phyloP scores from a whole-genome alignment of 2,797 vertebrate genomes.

The Chelmon rostratus region DNA sequence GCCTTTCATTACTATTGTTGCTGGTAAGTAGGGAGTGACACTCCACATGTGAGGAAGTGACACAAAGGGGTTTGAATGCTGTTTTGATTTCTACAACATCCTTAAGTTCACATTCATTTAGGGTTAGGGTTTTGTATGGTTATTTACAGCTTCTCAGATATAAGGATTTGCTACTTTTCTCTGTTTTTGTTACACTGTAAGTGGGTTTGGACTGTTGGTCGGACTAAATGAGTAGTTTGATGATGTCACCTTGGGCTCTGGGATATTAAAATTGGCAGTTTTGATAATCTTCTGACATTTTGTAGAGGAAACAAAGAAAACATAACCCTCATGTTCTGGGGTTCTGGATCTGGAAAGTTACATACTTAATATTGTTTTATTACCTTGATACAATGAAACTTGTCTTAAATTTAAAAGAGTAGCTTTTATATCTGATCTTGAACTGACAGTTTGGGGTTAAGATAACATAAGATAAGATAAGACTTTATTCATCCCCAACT shows the following conservation, averaged over 20 bases:
- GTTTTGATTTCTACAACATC: conserved; percentile 35
- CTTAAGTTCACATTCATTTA: background rate
- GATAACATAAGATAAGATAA: too few species aligned
- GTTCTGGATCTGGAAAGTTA: too few species aligned
- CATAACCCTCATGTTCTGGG: too few species aligned
- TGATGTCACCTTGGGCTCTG: background rate
- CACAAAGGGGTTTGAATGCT: conserved; percentile 51
- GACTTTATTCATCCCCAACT: too few species aligned
- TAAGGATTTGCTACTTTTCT: background rate
- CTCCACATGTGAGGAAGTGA: conserved; percentile 68
- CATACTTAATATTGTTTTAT: too few species aligned
- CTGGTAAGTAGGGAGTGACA: conserved; percentile 33
- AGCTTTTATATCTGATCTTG: too few species aligned
- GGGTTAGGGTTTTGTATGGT: background rate
- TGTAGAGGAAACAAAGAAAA: too few species aligned
- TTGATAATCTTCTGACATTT: background rate
- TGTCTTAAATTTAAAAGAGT: too few species aligned
- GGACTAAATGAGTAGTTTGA: background rate
- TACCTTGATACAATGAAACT: too few species aligned
- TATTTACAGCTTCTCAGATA: conserved; percentile 1
- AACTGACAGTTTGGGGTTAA: too few species aligned
- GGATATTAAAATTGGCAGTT: background rate
- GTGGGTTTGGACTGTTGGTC: background rate
- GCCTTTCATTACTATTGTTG: conserved; percentile 65
- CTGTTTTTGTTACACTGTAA: background rate